Base-by-base conservation (phyloP, 2,888 invertebrate genomes). In the Candidula unifasciata region DNA sequence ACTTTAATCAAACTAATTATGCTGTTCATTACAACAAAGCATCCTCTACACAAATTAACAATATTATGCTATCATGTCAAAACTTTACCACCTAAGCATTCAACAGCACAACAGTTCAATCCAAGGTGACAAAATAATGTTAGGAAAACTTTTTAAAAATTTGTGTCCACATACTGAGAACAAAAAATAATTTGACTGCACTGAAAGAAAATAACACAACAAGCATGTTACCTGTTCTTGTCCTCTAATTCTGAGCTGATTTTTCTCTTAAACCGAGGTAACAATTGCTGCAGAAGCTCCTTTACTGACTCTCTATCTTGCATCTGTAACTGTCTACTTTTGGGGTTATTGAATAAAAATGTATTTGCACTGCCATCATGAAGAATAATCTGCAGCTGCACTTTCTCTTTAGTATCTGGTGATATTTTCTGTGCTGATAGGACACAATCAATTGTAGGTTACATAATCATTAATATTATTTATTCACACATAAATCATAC, bases 361-460 rank as follows among this genome's bases (percentile, higher is more conserved):
- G 99, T 99, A 3, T 98, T 97, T 77, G 97, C 97, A 78, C 96
- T 96, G 35, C 97, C 97, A 95, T 97, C 97, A 90, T 99, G 97
- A 87, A 99, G 95, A 33, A 98, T 97, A 33, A 99, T 96, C 95
- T 99, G 99, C 27, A 99, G 95, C 94, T 99, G 99, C 83, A 99
- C 97, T 95, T 99, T 99, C 44, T 98, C 96, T 94, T 99, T 99
- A 44, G 98, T 98, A 90, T 96, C 98, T 0, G 99, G 98, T 16
- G 95, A 95, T 90, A 99, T 99, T 95, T 99, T 98, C 95, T 99
- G 99, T 88, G 96, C 97, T 97, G 88, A 33, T 88, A 84, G 73
- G 37, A 44, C 13, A 37, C 37, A 24, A 33, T 16, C 30, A 68
- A 33, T 33, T 18, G n/a, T 35, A 69, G 33, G 16, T 44, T 44